phyloP scores from a whole-genome alignment of 2,888 invertebrate genomes.

The Apamea epomidion region DNA sequence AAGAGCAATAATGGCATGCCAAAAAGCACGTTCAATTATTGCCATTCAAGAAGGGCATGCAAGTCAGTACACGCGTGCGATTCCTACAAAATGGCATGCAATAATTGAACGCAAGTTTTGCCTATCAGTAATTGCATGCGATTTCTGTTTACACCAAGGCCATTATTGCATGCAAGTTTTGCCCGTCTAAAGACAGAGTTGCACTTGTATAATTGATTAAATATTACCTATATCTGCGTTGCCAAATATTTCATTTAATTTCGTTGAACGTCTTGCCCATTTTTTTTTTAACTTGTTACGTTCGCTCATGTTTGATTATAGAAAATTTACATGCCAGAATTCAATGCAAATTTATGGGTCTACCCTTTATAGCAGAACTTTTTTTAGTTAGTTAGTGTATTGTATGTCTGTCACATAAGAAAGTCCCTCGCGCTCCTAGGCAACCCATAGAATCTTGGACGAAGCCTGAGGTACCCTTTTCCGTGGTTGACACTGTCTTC shows the following conservation, averaged over 20 bases:
- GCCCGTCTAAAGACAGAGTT: too few relatives aligned
- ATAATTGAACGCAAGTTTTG: not conserved
- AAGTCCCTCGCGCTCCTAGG: too few relatives aligned
- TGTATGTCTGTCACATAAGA: too few relatives aligned
- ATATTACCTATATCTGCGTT: too few relatives aligned
- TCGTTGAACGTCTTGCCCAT: not conserved
- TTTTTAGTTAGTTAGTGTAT: too few relatives aligned
- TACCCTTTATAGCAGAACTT: too few relatives aligned
- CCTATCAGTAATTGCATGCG: not conserved
- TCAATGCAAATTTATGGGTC: too few relatives aligned
- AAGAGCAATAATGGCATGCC: not conserved
- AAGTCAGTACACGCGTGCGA: not conserved
- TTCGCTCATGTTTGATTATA: not conserved
- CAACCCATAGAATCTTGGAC: too few relatives aligned
- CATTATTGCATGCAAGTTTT: not conserved
- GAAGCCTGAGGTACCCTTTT: too few relatives aligned
- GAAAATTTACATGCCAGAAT: not conserved
- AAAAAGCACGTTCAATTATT: not conserved
- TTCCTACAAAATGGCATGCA: not conserved
- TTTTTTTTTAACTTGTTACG: not conserved
- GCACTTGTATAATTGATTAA: too few relatives aligned
- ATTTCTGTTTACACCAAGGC: not conserved
- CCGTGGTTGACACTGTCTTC: too few relatives aligned
- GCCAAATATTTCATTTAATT: not conserved
- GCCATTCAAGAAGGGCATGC: not conserved